These are phyloP conservation scores for Solenopsis fugax DNA, from an alignment of 1,140 invertebrate genomes.

Conservation along the genomic window DNA sequence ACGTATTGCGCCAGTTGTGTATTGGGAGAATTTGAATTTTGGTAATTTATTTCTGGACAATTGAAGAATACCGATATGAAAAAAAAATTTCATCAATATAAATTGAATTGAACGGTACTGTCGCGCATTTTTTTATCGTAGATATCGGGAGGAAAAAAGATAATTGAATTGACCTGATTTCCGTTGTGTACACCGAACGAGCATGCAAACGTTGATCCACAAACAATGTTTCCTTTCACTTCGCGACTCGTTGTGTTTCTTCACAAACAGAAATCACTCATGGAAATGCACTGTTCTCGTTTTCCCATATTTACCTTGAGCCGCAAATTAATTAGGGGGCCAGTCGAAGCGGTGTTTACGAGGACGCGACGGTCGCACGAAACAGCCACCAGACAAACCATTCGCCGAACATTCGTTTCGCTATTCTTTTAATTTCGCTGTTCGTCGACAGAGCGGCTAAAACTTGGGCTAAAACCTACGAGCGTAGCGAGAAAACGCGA, in stretches of 20 bases:
- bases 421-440: slow-evolving; percentile 33
- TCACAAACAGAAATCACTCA: slow-evolving; percentile 62
- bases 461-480: background rate
- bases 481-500: slow-evolving; percentile 26
- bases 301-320: slow-evolving; percentile 40
- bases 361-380: slow-evolving; percentile 14
- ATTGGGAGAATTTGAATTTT: slow-evolving; percentile 10
- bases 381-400: slow-evolving; percentile 2
- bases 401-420: slow-evolving; percentile 19
- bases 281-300: slow-evolving; percentile 54
- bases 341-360: slow-evolving; percentile 23
- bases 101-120: slow-evolving; percentile 3
- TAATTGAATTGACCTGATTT: slow-evolving; percentile 62
- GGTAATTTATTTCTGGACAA: slow-evolving; percentile 33
- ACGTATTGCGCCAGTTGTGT: background rate
- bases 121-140: slow-evolving; percentile 23
- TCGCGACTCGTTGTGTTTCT: slow-evolving; percentile 48
- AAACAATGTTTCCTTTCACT: slow-evolving; percentile 62
- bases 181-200: slow-evolving; percentile 35
- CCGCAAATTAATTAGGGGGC: slow-evolving; percentile 44
- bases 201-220: slow-evolving; percentile 56
- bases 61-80: slow-evolving; percentile 21
- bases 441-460: background rate
- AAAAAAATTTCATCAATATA: slow-evolving; percentile 50
- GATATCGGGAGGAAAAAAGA: slow-evolving; percentile 13